phyloP scores from a whole-genome alignment of 2,113 vertebrate genomes.

The Lepus timidus region DNA sequence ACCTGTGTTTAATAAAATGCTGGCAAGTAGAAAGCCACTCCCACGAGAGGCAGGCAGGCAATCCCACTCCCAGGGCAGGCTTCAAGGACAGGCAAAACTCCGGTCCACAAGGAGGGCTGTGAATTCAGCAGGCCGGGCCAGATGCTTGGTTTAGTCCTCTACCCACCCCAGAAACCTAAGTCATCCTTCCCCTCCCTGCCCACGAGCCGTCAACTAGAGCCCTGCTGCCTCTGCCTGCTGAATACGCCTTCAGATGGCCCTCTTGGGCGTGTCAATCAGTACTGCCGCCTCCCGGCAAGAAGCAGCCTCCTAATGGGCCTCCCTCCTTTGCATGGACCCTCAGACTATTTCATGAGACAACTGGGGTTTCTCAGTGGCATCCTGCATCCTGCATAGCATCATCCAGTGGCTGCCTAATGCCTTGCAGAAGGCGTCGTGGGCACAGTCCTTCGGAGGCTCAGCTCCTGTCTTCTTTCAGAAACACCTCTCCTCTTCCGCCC shows the following conservation, averaged over 20 bases:
- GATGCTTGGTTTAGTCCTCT: not conserved
- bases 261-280: not conserved
- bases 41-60: not conserved
- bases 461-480: constrained; percentile 9
- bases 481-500: not conserved
- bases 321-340: not conserved
- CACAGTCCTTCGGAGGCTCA: not conserved
- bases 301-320: not conserved
- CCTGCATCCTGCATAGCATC: not conserved
- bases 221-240: not conserved
- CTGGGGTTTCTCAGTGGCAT: not conserved
- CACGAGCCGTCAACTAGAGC: no score
- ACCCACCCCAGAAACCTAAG: not conserved
- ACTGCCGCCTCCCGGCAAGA: not conserved
- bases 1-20: no score
- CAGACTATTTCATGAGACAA: not conserved
- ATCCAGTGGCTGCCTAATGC: not conserved
- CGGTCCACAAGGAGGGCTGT: not conserved
- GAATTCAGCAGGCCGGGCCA: not conserved
- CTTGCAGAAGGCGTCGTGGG: not conserved
- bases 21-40: not conserved
- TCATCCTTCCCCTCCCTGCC: not conserved
- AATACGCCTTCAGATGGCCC: not conserved
- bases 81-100: not conserved
- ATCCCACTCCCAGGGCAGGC: not conserved